Conservation (phyloP, 2,113 vertebrate genomes). For the Atlantisia rogersi region DNA sequence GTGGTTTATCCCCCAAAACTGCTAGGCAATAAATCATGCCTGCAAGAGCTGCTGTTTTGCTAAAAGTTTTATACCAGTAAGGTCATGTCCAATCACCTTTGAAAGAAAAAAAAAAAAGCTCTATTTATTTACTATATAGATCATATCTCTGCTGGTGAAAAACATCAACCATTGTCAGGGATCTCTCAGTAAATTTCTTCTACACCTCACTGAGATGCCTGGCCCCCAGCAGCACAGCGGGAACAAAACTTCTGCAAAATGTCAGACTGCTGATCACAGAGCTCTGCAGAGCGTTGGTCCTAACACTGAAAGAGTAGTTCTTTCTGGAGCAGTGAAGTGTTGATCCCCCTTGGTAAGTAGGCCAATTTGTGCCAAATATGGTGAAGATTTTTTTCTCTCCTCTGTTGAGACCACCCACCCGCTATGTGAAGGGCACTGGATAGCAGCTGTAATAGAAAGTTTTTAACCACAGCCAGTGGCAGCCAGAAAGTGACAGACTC, state of each 20-base stretch:
- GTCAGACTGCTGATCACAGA: background rate
- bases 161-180: background rate
- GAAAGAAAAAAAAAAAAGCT: background rate
- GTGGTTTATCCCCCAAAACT: background rate
- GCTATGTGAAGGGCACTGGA: background rate
- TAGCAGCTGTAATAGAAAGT: background rate
- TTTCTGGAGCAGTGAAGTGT: background rate
- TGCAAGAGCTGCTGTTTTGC: background rate
- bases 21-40: background rate
- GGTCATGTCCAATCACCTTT: background rate
- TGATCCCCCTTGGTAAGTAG: background rate
- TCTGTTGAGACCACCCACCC: background rate
- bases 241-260: background rate
- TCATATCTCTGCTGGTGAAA: background rate
- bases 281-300: fast-evolving
- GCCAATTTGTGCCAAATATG: constrained; percentile 1
- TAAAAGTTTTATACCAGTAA: background rate
- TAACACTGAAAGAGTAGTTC: background rate
- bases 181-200: background rate
- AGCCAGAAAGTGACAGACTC: background rate
- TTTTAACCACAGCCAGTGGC: constrained; percentile 7
- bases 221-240: background rate
- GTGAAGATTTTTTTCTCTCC: background rate
- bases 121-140: background rate
- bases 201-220: fast-evolving